Evolutionary conservation across 2,113 vertebrate genomes (phyloP).

Genomic region (Gymnorhina tibicen): DNA sequence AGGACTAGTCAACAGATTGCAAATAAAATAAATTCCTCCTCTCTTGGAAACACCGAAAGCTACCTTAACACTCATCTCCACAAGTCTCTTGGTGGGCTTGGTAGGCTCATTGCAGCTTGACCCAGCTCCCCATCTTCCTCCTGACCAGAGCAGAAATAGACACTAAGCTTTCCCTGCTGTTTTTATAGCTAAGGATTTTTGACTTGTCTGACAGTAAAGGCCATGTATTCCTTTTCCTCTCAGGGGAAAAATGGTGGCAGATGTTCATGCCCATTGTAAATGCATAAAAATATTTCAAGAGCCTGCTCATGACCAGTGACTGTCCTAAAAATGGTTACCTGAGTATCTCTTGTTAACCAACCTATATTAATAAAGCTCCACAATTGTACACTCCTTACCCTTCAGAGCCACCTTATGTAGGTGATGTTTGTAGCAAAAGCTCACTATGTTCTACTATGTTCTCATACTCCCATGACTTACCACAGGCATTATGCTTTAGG

Average conservation of each 20-base stretch:
- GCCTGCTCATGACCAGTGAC: neutral
- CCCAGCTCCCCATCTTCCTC: neutral
- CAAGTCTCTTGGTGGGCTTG: neutral
- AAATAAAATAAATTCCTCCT: neutral
- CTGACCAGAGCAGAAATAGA: neutral
- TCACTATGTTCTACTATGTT: neutral
- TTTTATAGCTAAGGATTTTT: neutral
- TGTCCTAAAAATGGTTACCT: neutral
- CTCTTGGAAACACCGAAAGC: neutral
- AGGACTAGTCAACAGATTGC: neutral
- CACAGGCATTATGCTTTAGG: neutral
- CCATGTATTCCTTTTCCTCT: neutral
- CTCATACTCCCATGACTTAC: neutral
- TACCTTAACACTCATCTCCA: neutral
- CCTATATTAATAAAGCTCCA: fast-evolving
- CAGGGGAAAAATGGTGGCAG: neutral
- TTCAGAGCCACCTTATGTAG: neutral
- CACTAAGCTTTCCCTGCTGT: neutral
- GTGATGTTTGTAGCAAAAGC: neutral
- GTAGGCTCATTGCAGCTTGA: neutral
- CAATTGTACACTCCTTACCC: neutral
- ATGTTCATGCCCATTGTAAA: neutral
- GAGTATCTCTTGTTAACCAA: neutral
- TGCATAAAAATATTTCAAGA: neutral
- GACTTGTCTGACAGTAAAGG: neutral